Evolutionary conservation across 2,888 invertebrate species (phyloP), one percentile per base, ranked within the genome.

Genomic region (Ennomos quercinarius): DNA sequence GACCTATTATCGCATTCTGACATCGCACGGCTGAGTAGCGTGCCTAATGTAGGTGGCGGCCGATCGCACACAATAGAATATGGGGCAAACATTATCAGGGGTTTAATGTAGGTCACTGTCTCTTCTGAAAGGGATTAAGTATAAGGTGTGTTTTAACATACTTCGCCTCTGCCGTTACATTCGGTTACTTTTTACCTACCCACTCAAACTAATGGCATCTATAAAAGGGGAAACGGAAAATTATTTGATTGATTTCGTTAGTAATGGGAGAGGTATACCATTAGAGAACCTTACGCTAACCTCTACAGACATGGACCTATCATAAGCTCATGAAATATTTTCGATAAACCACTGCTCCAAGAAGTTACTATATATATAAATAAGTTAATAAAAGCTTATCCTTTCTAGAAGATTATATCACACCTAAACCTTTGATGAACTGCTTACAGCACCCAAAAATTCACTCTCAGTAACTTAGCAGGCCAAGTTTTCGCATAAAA

Each of bases 1-100:
- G 86, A 86, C 86, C 87, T 84, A 84, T 84, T 89, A 86, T 86
- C 81, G 84, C 78, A 72, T 77, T 78, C 76, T 80, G 80, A 81
- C 81, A 80, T 77, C 80, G 76, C 71, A 75, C 76, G 73, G 73
- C 78, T 71, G 71, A 78, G 74, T 71, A 73, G 65, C 71, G 67
- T 68, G 66, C 72, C 51, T 61, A 61, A 72, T 62, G 56, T 65
- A 66, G 63, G 65, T 63, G 67, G 44, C 58, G 63, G 48, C 47
- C 58, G 53, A 65, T 61, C 62, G 61, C 52, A 64, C 56, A 67
- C 65, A 67, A 69, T 65, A 66, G 62, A 63, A 67, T 67, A 57
- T 65, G 53, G 67, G 65, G 60, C 67, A 64, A 63, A 69, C 61
- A 62, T 65, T 65, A 69, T 66, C 62, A 59, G 45, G 65, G 50